Conservation (phyloP, 1,140 invertebrate genomes). For the Drosophila nebulosa region DNA sequence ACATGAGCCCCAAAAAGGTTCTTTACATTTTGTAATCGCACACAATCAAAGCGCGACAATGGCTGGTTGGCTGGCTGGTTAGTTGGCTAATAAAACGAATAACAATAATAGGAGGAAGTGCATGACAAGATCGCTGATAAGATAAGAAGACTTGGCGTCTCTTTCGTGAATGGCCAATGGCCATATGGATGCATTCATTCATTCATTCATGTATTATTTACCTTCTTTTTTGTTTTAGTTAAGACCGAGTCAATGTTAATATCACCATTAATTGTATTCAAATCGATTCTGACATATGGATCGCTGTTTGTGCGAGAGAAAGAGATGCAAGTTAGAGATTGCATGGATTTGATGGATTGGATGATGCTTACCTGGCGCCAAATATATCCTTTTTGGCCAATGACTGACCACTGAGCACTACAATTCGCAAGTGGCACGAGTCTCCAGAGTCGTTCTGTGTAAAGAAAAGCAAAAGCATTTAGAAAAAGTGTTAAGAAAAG, state of each 20-base stretch:
- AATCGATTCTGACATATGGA: constrained; percentile 96
- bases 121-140: constrained; percentile 32
- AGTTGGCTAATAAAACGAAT: not conserved
- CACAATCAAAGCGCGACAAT: constrained; percentile 23
- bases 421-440: constrained; percentile 88
- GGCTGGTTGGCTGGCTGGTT: not conserved
- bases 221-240: constrained; percentile 98
- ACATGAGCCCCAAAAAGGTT: not conserved
- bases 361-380: constrained; percentile 91
- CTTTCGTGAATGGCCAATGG: not conserved
- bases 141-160: constrained; percentile 27
- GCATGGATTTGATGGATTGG: not conserved
- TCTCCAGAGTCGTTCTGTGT: constrained; percentile 89
- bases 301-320: constrained; percentile 85
- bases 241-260: constrained; percentile 94
- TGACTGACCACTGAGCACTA: constrained; percentile 92
- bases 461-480: not conserved
- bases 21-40: constrained; percentile 32
- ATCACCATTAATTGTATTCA: constrained; percentile 91
- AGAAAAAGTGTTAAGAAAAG: constrained; percentile 12
- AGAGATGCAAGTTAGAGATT: constrained; percentile 58
- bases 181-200: too few relatives aligned
- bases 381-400: constrained; percentile 99
- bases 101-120: not conserved
- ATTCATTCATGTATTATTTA: constrained; percentile 78